Percentiles rank a stretch among this genome's conserved stretches.
phyloP scores from a whole-genome alignment of 2,797 vertebrate species.

The Danio choprae region DNA sequence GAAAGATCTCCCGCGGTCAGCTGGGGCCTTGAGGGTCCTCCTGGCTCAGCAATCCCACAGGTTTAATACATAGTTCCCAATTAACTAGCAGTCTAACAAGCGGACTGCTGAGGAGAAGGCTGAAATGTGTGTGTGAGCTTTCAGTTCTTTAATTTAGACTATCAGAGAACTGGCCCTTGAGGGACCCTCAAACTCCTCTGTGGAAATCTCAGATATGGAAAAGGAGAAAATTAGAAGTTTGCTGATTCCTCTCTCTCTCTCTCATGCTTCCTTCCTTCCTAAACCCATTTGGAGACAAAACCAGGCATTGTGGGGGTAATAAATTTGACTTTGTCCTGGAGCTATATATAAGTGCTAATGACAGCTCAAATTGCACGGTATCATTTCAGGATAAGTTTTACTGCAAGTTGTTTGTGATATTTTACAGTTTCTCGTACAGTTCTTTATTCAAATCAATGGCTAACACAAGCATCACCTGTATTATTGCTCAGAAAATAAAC shows the following conservation, averaged over 20 bases:
- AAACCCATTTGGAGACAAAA: neutral
- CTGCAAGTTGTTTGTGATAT: neutral
- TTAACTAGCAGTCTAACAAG: constrained; percentile 22
- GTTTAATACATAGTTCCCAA: constrained; percentile 50
- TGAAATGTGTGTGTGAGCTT: constrained; percentile 20
- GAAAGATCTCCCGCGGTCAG: constrained; percentile 43
- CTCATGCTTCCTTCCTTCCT: neutral
- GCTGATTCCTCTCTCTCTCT: constrained; percentile 4
- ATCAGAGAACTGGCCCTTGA: constrained; percentile 29
- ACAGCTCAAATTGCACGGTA: neutral
- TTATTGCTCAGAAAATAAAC: neutral
- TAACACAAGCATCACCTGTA: neutral
- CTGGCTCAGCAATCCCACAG: constrained; percentile 26
- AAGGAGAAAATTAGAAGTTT: constrained; percentile 13
- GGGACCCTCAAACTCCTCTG: constrained; percentile 4
- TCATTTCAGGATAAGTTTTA: neutral
- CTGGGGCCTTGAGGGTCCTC: constrained; percentile 39
- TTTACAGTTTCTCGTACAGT: neutral
- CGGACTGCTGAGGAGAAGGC: constrained; percentile 3
- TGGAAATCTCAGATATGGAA: constrained; percentile 13
- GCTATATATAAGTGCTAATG: neutral
- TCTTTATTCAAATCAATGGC: neutral
- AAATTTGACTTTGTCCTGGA: neutral
- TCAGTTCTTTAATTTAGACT: constrained; percentile 19
- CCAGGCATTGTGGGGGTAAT: neutral